A percentile compares a stretch with the other conserved stretches of the same genome.
phyloP scores from a whole-genome alignment of 2,888 invertebrate species.

The Eledone cirrhosa region DNA sequence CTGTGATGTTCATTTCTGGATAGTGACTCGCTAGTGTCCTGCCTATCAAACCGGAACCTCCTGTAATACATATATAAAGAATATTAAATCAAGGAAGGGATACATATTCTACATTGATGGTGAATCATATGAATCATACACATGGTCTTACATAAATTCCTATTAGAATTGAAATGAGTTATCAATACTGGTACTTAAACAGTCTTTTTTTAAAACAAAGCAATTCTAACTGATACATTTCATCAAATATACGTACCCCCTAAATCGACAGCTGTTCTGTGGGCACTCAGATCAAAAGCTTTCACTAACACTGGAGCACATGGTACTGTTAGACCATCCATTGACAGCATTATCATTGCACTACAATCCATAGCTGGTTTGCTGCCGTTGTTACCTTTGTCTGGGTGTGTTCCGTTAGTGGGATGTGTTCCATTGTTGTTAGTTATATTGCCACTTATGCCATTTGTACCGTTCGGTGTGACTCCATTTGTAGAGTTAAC shows the following conservation, averaged over 20 bases:
- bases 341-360: slow-evolving; percentile 45
- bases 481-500: not conserved
- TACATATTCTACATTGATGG: not conserved
- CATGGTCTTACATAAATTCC: too few species aligned
- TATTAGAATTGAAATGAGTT: too few species aligned
- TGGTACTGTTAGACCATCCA: slow-evolving; percentile 47
- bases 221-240: too few species aligned
- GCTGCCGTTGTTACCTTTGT: slow-evolving; percentile 1
- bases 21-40: slow-evolving; percentile 43
- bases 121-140: not conserved
- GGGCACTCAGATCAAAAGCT: slow-evolving; percentile 51
- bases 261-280: slow-evolving; percentile 48
- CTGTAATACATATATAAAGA: slow-evolving; percentile 35
- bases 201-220: too few species aligned
- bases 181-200: too few species aligned
- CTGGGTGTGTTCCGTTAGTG: slow-evolving; percentile 23
- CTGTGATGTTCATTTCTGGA: slow-evolving; percentile 45
- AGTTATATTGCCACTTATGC: slow-evolving; percentile 1
- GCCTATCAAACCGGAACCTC: slow-evolving; percentile 51
- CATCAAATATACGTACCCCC: slow-evolving; percentile 44
- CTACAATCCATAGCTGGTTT: slow-evolving; percentile 22
- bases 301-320: slow-evolving; percentile 43
- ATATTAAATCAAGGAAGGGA: not conserved
- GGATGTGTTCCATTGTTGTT: slow-evolving; percentile 1
- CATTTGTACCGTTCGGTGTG: slow-evolving; percentile 1